These are phyloP conservation scores for Drosophila parthenogenetica DNA, from an alignment of 2,888 invertebrate genomes.

Conservation along the genomic window DNA sequence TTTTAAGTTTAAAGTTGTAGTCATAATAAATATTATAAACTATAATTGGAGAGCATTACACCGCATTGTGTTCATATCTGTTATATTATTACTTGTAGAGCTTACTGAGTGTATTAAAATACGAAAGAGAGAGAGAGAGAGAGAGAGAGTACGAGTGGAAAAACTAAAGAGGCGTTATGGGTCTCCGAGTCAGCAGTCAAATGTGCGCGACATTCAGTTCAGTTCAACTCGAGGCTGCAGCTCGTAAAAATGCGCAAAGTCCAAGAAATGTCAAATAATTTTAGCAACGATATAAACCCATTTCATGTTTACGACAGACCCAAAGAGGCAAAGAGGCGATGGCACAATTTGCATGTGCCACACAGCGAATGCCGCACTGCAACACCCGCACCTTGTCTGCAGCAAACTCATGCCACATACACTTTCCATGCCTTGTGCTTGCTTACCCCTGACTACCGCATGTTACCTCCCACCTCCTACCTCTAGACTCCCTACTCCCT, in stretches of 20 bases:
- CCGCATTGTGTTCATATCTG: background rate
- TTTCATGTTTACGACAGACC: slow-evolving; percentile 81
- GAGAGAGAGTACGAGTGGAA: background rate
- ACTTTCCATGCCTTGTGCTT: too few relatives aligned
- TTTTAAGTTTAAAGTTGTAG: too few relatives aligned
- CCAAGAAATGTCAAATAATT: slow-evolving; percentile 84
- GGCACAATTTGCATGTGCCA: slow-evolving; percentile 70
- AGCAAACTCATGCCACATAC: slow-evolving; percentile 7
- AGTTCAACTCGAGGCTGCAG: slow-evolving; percentile 36
- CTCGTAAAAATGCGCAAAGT: slow-evolving; percentile 81
- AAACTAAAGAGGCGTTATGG: slow-evolving; percentile 40
- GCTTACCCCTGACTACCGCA: background rate
- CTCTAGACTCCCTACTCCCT: background rate
- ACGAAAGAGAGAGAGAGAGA: background rate
- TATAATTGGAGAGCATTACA: slow-evolving; percentile 3
- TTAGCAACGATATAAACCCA: slow-evolving; percentile 83
- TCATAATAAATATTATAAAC: background rate
- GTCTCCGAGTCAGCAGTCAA: slow-evolving; percentile 38
- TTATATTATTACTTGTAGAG: background rate
- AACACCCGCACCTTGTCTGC: slow-evolving; percentile 26
- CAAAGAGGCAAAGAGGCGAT: slow-evolving; percentile 31
- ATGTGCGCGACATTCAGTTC: slow-evolving; percentile 38
- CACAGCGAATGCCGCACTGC: slow-evolving; percentile 6
- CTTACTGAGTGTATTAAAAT: slow-evolving; percentile 21
- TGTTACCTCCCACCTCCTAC: background rate